Evolutionary conservation across 2,888 invertebrate genomes (phyloP).

Genomic region (Paralinhomoeus sp.): DNA sequence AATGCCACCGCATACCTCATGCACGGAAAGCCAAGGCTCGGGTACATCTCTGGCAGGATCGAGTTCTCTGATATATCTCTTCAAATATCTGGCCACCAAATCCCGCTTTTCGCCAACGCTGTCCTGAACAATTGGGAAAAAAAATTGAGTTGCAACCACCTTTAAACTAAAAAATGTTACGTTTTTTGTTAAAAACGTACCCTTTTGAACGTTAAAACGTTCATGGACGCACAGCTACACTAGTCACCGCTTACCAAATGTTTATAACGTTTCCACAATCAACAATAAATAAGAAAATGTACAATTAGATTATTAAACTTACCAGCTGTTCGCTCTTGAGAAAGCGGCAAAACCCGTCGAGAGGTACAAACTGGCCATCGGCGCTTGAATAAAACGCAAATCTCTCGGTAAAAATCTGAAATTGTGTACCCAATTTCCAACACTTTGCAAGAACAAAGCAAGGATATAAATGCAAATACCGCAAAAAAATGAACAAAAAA

Average conservation of each 20-base stretch:
- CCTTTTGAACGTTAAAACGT: no score
- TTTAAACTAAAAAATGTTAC: no score
- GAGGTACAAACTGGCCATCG: neutral
- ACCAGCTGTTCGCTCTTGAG: neutral
- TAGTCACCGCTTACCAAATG: no score
- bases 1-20: neutral
- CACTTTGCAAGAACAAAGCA: no score
- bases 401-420: constrained; percentile 1
- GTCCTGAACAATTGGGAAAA: neutral
- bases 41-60: constrained; percentile 1
- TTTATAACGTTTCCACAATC: no score
- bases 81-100: neutral
- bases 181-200: no score
- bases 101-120: neutral
- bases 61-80: neutral
- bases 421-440: no score
- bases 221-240: no score
- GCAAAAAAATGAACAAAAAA: no score
- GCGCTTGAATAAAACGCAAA: neutral
- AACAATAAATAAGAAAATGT: no score
- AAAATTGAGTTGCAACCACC: neutral
- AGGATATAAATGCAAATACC: no score
- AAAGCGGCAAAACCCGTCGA: neutral
- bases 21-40: constrained; percentile 1
- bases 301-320: no score